Conservation (phyloP, 2,797 vertebrate species). For the Aeoliscus strigatus region DNA sequence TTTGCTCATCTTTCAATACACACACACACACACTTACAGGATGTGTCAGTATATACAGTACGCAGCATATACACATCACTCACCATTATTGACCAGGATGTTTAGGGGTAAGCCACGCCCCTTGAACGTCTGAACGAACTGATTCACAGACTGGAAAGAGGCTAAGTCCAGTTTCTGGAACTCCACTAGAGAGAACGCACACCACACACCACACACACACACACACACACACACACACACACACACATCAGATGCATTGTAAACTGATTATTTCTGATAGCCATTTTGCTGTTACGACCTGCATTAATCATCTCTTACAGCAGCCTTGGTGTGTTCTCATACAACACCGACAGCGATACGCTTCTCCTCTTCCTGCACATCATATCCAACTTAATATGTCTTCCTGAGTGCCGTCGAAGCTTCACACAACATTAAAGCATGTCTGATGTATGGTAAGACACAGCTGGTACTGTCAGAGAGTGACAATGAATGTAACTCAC, state of each 20-base stretch:
- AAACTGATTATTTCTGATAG: slow-evolving; percentile 57
- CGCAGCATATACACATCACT: slow-evolving; percentile 42
- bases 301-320: slow-evolving; percentile 55
- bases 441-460: slow-evolving; percentile 37
- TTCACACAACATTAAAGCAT: slow-evolving; percentile 28
- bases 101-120: slow-evolving; percentile 75
- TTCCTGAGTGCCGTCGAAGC: slow-evolving; percentile 38
- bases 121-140: slow-evolving; percentile 80
- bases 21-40: neutral
- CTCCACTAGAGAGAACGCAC: slow-evolving; percentile 78
- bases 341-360: slow-evolving; percentile 12
- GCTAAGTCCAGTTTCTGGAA: slow-evolving; percentile 82
- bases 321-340: slow-evolving; percentile 18
- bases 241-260: slow-evolving; percentile 35
- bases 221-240: slow-evolving; percentile 12
- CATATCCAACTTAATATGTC: slow-evolving; percentile 38
- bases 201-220: slow-evolving; percentile 29
- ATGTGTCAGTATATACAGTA: neutral
- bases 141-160: slow-evolving; percentile 79
- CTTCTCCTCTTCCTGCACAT: slow-evolving; percentile 23
- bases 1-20: neutral
- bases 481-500: no score
- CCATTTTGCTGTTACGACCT: slow-evolving; percentile 50
- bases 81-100: slow-evolving; percentile 89
- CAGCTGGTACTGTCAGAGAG: slow-evolving; percentile 11